These are phyloP conservation scores for Gyps fulvus DNA, from an alignment of 2,113 vertebrate genomes.

Conservation along the genomic window DNA sequence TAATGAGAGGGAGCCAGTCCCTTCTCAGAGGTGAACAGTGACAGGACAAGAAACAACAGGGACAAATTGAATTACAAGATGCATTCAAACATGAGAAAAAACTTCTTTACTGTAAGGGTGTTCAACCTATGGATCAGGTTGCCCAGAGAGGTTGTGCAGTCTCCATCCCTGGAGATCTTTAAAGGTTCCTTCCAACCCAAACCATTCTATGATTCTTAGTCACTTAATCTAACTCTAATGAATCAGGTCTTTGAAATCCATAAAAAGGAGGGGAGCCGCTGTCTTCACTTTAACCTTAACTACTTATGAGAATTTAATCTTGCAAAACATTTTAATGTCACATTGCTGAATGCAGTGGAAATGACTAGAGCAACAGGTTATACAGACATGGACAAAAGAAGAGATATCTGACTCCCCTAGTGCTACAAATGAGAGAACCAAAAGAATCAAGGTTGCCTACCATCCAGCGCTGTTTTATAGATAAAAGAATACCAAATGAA, in stretches of 20 bases:
- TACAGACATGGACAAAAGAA: neutral
- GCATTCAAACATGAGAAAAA: neutral
- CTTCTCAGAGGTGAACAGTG: neutral
- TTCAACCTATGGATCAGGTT: neutral
- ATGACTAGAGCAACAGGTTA: neutral
- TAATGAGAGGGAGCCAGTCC: neutral
- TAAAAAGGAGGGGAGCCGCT: neutral
- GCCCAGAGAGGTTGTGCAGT: neutral
- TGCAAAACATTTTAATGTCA: neutral
- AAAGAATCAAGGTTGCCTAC: neutral
- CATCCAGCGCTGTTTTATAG: neutral
- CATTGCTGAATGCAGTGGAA: neutral
- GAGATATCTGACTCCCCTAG: neutral
- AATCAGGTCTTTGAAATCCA: neutral
- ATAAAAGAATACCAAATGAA: neutral
- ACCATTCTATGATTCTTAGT: neutral
- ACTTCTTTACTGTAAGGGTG: neutral
- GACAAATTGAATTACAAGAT: neutral
- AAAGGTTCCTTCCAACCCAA: neutral
- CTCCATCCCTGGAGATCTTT: neutral
- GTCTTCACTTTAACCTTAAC: neutral
- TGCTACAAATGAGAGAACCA: neutral
- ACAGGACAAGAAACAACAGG: neutral
- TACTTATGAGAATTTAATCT: neutral
- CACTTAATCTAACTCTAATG: neutral